A percentile compares a stretch with the other conserved stretches of the same genome.
Conservation (phyloP, 1,140 invertebrate species). For the Bombus sylvicola region DNA sequence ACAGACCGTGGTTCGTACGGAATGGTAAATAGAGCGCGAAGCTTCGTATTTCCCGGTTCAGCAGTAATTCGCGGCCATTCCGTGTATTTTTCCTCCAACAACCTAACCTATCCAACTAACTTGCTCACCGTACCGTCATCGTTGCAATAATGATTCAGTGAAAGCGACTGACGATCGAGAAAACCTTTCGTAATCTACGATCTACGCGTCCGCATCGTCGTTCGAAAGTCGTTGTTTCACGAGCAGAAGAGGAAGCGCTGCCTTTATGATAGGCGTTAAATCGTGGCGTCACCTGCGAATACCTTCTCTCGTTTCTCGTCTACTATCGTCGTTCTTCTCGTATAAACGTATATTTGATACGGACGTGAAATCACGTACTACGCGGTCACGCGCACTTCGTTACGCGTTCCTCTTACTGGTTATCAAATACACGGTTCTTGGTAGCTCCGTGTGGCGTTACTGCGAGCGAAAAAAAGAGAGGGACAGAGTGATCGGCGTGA, state of each 20-base stretch:
- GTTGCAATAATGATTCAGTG: slow-evolving; percentile 18
- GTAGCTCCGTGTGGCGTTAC: slow-evolving; percentile 69
- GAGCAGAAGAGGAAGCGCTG: not conserved
- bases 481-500: not conserved
- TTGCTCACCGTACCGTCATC: not conserved
- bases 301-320: not conserved
- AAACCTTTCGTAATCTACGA: slow-evolving; percentile 10
- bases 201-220: not conserved
- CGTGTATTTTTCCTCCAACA: not conserved
- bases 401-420: slow-evolving; percentile 69
- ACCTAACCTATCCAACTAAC: slow-evolving; percentile 26
- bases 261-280: slow-evolving; percentile 29
- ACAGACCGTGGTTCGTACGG: slow-evolving; percentile 9
- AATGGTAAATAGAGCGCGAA: slow-evolving; percentile 32
- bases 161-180: not conserved
- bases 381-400: slow-evolving; percentile 69
- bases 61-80: slow-evolving; percentile 15
- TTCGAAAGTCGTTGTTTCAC: not conserved
- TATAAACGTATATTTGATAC: not conserved
- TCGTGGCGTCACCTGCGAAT: slow-evolving; percentile 58
- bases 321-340: slow-evolving; percentile 13
- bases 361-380: slow-evolving; percentile 63
- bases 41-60: slow-evolving; percentile 47
- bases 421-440: slow-evolving; percentile 73
- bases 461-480: slow-evolving; percentile 48